Evolutionary conservation across 2,888 invertebrate genomes (phyloP).

Genomic region (Chironomus riparius): DNA sequence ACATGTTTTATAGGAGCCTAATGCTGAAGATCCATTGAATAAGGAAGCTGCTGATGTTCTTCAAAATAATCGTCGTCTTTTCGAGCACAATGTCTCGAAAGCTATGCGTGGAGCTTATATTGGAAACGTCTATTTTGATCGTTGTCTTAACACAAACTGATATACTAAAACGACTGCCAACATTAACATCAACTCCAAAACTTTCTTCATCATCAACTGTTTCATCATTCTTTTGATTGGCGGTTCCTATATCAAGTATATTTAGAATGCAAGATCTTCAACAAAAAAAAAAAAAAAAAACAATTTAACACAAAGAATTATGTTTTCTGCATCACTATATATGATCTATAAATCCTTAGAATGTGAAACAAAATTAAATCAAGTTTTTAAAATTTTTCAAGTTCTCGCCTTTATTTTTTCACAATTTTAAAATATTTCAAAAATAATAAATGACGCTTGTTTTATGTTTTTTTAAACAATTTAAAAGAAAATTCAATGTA

Average conservation of each 20-base stretch:
- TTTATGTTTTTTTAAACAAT: too few species aligned
- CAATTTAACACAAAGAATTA: neutral
- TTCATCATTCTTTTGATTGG: constrained; percentile 22
- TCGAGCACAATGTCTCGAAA: constrained; percentile 92
- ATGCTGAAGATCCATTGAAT: constrained; percentile 96
- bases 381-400: too few species aligned
- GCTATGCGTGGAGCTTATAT: constrained; percentile 95
- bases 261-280: neutral
- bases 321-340: too few species aligned
- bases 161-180: constrained; percentile 47
- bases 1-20: constrained; percentile 68
- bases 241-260: constrained; percentile 13
- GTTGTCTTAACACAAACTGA: constrained; percentile 63
- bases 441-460: neutral
- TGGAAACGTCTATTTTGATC: constrained; percentile 88
- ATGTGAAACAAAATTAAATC: too few species aligned
- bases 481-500: too few species aligned
- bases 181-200: constrained; percentile 38
- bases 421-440: neutral
- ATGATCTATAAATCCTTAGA: too few species aligned
- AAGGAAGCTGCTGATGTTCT: constrained; percentile 97
- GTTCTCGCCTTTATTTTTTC: neutral
- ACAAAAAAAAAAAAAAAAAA: neutral
- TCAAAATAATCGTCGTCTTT: constrained; percentile 84
- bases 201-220: constrained; percentile 12